Percentiles rank a stretch among this genome's conserved stretches.
Evolutionary conservation across 2,888 invertebrate genomes (phyloP).

Genomic region (Siphlonurus alternatus): DNA sequence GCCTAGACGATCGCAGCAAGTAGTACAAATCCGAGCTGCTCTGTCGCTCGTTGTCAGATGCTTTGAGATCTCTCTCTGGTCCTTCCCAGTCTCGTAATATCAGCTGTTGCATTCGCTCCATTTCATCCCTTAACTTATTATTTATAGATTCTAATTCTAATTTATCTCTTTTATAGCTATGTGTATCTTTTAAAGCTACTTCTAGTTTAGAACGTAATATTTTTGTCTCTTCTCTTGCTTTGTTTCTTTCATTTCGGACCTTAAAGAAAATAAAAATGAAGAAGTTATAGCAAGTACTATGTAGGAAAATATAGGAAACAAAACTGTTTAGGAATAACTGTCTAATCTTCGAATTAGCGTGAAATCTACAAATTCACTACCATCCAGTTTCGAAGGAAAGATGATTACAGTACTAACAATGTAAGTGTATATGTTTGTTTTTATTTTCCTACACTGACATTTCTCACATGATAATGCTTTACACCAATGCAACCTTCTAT

Average conservation of each 20-base stretch:
- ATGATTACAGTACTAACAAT: no score
- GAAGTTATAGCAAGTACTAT: background rate
- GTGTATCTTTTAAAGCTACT: slow-evolving; percentile 53
- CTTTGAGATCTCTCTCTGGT: background rate
- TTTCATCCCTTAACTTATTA: slow-evolving; percentile 54
- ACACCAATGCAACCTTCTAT: no score
- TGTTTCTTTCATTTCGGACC: slow-evolving; percentile 82
- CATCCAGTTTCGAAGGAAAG: no score
- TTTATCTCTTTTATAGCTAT: slow-evolving; percentile 56
- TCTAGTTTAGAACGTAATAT: slow-evolving; percentile 67
- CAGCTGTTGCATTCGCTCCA: slow-evolving; percentile 19
- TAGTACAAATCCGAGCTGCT: background rate
- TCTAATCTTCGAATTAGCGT: no score
- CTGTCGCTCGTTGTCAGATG: background rate
- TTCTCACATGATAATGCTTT: no score
- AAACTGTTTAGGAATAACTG: no score
- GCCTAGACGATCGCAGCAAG: background rate
- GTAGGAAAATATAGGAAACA: no score
- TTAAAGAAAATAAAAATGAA: slow-evolving; percentile 16
- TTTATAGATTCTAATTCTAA: slow-evolving; percentile 53
- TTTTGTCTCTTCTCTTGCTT: slow-evolving; percentile 78
- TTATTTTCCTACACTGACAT: no score
- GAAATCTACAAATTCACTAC: no score
- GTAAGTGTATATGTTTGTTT: no score
- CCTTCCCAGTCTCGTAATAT: slow-evolving; percentile 16